phyloP scores from a whole-genome alignment of 2,797 vertebrate genomes.

The Pangasius macronema region DNA sequence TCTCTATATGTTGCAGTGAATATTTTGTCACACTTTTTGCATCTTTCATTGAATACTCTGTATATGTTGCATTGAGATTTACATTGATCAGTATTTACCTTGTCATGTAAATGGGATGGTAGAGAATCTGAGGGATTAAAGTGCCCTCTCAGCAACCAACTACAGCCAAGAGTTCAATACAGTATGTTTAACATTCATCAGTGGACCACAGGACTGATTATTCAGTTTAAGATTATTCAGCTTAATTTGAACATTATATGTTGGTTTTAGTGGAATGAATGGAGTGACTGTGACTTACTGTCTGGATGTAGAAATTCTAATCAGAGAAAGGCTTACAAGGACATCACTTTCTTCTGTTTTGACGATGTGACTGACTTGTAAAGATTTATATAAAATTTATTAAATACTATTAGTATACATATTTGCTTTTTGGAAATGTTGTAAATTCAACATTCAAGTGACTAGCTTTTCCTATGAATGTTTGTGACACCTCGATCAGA shows the following conservation, averaged over 20 bases:
- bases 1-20: neutral
- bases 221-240: neutral
- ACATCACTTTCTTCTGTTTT: too few relatives aligned
- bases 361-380: too few relatives aligned
- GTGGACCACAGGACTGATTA: conserved; percentile 33
- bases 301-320: neutral
- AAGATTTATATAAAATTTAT: too few relatives aligned
- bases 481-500: neutral
- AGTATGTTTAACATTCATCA: conserved; percentile 58
- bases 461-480: too few relatives aligned
- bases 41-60: neutral
- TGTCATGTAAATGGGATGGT: neutral
- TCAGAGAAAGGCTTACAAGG: neutral
- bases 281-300: neutral
- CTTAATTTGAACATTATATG: neutral
- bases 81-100: neutral
- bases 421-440: neutral
- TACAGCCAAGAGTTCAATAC: conserved; percentile 64
- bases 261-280: neutral
- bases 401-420: too few relatives aligned
- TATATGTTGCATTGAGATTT: neutral
- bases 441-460: neutral
- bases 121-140: conserved; percentile 40
- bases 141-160: conserved; percentile 4
- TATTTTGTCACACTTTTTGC: too few relatives aligned